Evolutionary conservation across 2,113 vertebrate genomes (phyloP), one percentile per base, ranked within the genome.

Genomic region (Pedetes capensis): DNA sequence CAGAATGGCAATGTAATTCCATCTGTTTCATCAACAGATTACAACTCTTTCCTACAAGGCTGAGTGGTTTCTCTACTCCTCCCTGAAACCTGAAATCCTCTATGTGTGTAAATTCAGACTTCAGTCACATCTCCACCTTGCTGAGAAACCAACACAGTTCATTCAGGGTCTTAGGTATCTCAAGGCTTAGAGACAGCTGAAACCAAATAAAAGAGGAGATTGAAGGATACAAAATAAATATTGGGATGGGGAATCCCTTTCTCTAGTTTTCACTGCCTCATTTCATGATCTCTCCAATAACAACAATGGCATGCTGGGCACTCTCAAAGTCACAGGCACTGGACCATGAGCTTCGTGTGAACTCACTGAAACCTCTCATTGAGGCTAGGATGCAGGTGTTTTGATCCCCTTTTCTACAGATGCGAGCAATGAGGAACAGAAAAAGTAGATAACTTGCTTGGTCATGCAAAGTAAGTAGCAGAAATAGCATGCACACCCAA

Each of bases 21-120:
- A 59, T 59, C 64, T 81, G 47, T 57, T 96, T 95, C n/a, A 91
- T 42, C 29, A 66, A n/a, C 66, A 91, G 53, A 79, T 88, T 85
- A 87, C 93, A 95, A 72, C 55, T 68, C 53, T 69, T 66, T 82
- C 29, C 59, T 34, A 16, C 51, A 75, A 82, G 75, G 91, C 72
- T 81, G 55, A 64, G n/a, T 12, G 39, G 53, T 49, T 68, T 29
- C 59, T 68, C 34, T 49, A n/a, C 51, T 34, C 12, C 49, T 84
- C 64, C 49, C 53, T 22, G 47, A 89, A 93, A 85, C 23, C 55
- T 8, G 1, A 84, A 71, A 51, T 37, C 89, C 85, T 76, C 91
- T 22, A 1, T 2, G 18, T 2, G 18, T 88, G 49, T 9, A 47
- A 59, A 71, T 25, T 57, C 53, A 37, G 92, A 25, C n/a, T 63